Conservation (phyloP, 1,140 invertebrate genomes). For the Latrodectus geometricus region DNA sequence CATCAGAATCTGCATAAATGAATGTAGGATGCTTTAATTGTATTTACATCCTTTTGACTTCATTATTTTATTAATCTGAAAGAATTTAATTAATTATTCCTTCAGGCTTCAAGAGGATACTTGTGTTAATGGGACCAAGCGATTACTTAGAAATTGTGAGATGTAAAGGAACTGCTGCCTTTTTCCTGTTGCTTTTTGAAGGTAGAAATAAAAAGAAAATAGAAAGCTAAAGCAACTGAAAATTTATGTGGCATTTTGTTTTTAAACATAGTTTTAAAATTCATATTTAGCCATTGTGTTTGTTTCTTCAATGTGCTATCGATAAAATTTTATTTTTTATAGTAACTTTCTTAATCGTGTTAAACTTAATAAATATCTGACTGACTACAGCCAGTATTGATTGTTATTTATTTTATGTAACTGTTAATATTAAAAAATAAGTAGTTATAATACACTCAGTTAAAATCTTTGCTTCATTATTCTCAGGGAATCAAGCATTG, state of each 20-base stretch:
- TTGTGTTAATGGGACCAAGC: background rate
- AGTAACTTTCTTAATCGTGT: background rate
- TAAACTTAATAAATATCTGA: background rate
- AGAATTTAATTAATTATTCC: conserved; percentile 52
- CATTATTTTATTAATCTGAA: background rate
- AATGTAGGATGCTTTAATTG: background rate
- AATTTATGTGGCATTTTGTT: conserved; percentile 31
- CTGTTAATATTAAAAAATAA: background rate
- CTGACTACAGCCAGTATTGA: background rate
- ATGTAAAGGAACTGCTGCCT: background rate
- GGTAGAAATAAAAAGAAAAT: conserved; percentile 33
- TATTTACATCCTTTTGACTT: background rate
- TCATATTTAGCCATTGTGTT: background rate
- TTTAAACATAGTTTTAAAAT: background rate
- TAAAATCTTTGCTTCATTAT: conserved; percentile 4
- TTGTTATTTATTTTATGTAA: background rate
- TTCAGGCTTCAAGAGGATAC: conserved; percentile 42
- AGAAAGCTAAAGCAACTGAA: conserved; percentile 8
- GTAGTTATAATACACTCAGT: background rate
- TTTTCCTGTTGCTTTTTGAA: conserved; percentile 30
- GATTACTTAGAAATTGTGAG: background rate
- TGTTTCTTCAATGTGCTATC: too few species aligned
- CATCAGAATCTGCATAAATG: background rate
- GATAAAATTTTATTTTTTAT: background rate
- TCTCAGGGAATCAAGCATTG: background rate